Evolutionary conservation across 2,888 invertebrate species (phyloP), one percentile per base, ranked within the genome.

Genomic region (Heliothis peltigera): DNA sequence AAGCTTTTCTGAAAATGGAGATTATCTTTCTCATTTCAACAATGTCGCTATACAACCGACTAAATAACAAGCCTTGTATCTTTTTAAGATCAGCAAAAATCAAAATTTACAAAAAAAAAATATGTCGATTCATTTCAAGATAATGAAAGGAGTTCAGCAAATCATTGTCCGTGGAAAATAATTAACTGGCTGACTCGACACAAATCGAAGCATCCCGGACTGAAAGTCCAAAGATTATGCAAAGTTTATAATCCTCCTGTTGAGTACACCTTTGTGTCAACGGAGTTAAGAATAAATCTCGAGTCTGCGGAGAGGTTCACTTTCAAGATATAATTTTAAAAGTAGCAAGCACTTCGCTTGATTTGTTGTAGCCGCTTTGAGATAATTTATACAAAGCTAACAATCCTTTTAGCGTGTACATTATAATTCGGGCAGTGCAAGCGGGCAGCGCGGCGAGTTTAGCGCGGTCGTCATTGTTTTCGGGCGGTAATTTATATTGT

Each of bases 171-270:
- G 88, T 84, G 83, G 86, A 87, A 90, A 91, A 91, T 93, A 93
- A 94, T 93, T 92, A 93, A 92, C 92, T 86, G 85, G 82, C 91
- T 94, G 94, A 94, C 93, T 92, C 90, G 83, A 89, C 92, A 89
- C 75, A 91, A 91, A 88, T 85, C 73, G 77, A 82, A 85, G 81
- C 74, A 84, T 80, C 75, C 77, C 75, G 79, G 79, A 74, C 77
- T 84, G 82, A 75, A 85, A 86, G 80, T 85, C 83, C 75, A 79
- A 83, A 87, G 83, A 82, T 84, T 86, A 81, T 82, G 79, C 64
- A 80, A 79, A 84, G 73, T 80, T 32, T 80, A 79, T 72, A 81
- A 79, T 73, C 80, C 74, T 70, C 71, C 54, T 74, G 82, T 83
- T 79, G 70, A 66, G 51, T 57, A 65, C 59, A 70, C 80, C 74